Conservation (phyloP, 2,888 invertebrate species). For the Auanema sp. region DNA sequence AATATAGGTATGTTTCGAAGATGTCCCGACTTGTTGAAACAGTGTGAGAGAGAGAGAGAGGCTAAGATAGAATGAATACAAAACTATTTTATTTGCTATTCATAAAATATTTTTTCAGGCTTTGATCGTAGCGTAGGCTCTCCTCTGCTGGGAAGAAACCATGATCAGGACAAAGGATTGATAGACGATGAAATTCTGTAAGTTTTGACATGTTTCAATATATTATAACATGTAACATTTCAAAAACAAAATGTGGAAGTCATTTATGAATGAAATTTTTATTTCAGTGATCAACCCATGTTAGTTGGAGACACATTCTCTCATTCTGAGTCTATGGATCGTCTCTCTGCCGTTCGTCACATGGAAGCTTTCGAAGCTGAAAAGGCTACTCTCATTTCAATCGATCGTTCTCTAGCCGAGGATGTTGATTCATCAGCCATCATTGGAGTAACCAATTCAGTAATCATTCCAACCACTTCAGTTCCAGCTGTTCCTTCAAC, state of each 20-base stretch:
- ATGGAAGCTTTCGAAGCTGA: conserved; percentile 1
- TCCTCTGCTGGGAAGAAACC: conserved; percentile 1
- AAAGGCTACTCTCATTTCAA: conserved; percentile 3
- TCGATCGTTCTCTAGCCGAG: conserved; percentile 3
- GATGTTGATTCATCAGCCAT: conserved; percentile 1
- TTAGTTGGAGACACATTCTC: conserved; percentile 50
- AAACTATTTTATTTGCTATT: conserved; percentile 1
- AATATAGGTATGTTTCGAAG: no score
- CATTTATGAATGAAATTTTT: not conserved
- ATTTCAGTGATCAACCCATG: conserved; percentile 51
- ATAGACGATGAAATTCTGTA: conserved; percentile 55
- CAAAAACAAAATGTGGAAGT: not conserved
- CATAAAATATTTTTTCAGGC: not conserved
- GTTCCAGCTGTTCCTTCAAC: no score
- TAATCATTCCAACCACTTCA: no score
- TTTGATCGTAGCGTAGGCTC: not conserved
- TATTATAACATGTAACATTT: not conserved
- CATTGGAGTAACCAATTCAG: no score
- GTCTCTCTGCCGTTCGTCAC: conserved; percentile 20
- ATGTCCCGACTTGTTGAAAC: no score
- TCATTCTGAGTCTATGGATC: conserved; percentile 39
- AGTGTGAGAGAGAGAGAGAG: no score
- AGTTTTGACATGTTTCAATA: conserved; percentile 18
- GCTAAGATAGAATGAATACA: not conserved
- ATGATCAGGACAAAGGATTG: conserved; percentile 29